A percentile compares a stretch with the other conserved stretches of the same genome.
These are phyloP conservation scores for Triplophysa tibetana DNA, from an alignment of 2,113 vertebrate species.

Conservation along the genomic window DNA sequence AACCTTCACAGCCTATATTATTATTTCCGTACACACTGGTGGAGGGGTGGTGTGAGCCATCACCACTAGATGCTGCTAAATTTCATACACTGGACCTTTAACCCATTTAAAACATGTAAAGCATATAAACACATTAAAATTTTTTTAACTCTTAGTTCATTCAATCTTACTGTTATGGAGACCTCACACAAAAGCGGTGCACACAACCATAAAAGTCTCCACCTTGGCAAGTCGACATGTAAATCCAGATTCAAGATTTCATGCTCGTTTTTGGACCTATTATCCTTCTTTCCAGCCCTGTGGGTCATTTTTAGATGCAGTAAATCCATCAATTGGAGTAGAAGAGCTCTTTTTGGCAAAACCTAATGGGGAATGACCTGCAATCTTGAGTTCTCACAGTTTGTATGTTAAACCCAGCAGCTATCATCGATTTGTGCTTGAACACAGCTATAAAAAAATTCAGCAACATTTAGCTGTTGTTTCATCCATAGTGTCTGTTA, in stretches of 20 bases:
- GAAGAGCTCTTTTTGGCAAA: constrained; percentile 27
- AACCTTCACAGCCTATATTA: constrained; percentile 29
- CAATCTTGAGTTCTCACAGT: constrained; percentile 40
- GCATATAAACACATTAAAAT: no score
- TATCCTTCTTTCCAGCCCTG: constrained; percentile 3
- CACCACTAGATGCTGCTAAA: no score
- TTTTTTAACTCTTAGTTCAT: no score
- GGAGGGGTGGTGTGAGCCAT: no score
- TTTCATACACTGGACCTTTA: no score
- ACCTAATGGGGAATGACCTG: constrained; percentile 37
- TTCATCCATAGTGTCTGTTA: neutral
- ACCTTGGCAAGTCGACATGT: constrained; percentile 17
- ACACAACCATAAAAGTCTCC: neutral
- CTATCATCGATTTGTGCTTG: constrained; percentile 32
- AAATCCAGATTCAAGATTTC: constrained; percentile 19
- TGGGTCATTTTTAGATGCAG: constrained; percentile 43
- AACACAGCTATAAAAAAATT: constrained; percentile 8
- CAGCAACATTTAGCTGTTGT: neutral
- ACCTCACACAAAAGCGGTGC: no score
- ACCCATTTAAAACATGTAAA: no score
- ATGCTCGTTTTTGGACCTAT: constrained; percentile 7
- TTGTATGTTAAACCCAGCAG: constrained; percentile 34
- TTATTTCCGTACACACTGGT: neutral
- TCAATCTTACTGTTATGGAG: no score
- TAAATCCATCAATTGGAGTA: constrained; percentile 45